Evolutionary conservation across 2,888 invertebrate species (phyloP).

Genomic region (Opisthograptis luteolata): DNA sequence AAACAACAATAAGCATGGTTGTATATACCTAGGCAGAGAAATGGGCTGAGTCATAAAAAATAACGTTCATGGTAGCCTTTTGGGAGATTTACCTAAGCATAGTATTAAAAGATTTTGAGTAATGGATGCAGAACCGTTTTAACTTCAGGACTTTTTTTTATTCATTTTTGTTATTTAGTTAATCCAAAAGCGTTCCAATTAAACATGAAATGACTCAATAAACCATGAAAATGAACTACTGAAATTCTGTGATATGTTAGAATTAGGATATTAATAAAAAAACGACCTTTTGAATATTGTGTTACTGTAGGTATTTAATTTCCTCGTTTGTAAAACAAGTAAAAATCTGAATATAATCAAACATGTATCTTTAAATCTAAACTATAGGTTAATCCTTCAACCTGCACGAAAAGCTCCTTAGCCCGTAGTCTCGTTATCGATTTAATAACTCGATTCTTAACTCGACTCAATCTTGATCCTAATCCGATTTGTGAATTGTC

Average conservation of each 20-base stretch:
- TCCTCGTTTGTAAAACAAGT: too few relatives aligned
- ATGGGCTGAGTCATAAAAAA: constrained; percentile 10
- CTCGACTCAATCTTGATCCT: constrained; percentile 31
- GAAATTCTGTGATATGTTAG: too few relatives aligned
- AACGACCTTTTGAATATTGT: too few relatives aligned
- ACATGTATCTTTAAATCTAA: neutral
- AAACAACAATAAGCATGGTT: constrained; percentile 10
- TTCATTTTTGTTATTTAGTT: too few relatives aligned
- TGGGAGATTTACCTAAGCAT: constrained; percentile 2
- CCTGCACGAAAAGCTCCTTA: constrained; percentile 4
- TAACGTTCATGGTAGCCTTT: constrained; percentile 13
- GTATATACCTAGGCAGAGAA: constrained; percentile 10
- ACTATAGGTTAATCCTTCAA: neutral
- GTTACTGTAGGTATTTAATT: too few relatives aligned
- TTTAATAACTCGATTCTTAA: constrained; percentile 43
- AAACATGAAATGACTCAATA: too few relatives aligned
- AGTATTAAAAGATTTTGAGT: constrained; percentile 14
- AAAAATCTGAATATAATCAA: too few relatives aligned
- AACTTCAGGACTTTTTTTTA: neutral
- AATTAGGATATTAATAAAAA: too few relatives aligned
- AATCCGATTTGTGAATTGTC: constrained; percentile 53
- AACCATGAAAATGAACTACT: too few relatives aligned
- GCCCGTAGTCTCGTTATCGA: constrained; percentile 38
- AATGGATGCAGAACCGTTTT: neutral
- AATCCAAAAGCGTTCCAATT: neutral